Base-by-base conservation (phyloP, 2,888 invertebrate genomes). In the Zootermopsis nevadensis region DNA sequence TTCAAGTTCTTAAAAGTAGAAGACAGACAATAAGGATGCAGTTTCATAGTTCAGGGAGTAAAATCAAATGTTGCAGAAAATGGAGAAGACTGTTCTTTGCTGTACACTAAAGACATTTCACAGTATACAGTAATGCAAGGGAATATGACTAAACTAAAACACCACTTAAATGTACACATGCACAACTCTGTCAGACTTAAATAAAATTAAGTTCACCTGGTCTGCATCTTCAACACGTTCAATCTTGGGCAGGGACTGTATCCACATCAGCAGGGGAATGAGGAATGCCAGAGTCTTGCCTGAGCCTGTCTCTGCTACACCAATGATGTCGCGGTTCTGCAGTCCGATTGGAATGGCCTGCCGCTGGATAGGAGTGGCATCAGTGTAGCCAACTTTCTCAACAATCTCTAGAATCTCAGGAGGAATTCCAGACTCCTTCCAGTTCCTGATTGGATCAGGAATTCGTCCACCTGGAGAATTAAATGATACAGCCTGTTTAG, bases 221-320 rank as follows among this genome's bases (percentile, higher is more conserved):
- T 97, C 97, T 8, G 95, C 95, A 90, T 97, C 97, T 89, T 97
- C 97, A 86, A 95, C 92, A 83, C 98, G 93, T 89, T 97, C 99
- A 87, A 95, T 97, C 91, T 99, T 99, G 0, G 99, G 99, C 77
- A 99, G 91, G 42, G 97, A 97, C 87, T 98, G 98, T 88, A 99
- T 99, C 99, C 99, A 99, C 55, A 97, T 95, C 2, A 99, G 91
- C 74, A 99, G 90, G 0, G 99, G 99, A 89, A 99, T 97, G 10
- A 99, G 93, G 90, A 99, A 99, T 8, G 99, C 99, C 67, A 99
- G 92, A 0, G 99, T 99, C 92, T 99, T 99, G 89, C 99, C 99
- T 77, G 97, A 97, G 88, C 99, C 99, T 84, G 99, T 99, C 91
- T 99, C 99, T 72, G 99, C 99, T 27, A 99, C 99, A 89, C 99